Conservation (phyloP, 1,140 invertebrate genomes). For the Oryctes rhinoceros region DNA sequence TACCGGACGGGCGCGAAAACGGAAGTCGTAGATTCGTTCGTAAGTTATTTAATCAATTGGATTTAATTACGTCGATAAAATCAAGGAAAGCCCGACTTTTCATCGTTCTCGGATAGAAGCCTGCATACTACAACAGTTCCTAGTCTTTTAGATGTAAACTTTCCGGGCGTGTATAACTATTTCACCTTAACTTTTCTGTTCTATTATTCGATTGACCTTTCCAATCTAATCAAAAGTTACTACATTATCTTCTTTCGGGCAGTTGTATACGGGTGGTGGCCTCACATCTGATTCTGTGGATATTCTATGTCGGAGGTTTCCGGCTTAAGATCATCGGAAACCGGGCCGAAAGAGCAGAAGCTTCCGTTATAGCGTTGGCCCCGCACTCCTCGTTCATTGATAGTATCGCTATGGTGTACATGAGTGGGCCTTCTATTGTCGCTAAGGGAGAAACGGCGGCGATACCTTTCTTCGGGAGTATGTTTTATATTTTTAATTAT, state of each 20-base stretch:
- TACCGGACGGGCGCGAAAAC: too few species aligned
- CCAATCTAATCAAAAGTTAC: conserved; percentile 10
- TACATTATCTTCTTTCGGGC: conserved; percentile 14
- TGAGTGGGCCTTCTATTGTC: conserved; percentile 86
- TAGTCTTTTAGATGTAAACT: too few species aligned
- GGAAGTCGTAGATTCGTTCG: too few species aligned
- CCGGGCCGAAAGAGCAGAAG: conserved; percentile 66
- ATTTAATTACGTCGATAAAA: too few species aligned
- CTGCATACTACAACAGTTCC: too few species aligned
- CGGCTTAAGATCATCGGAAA: conserved; percentile 76
- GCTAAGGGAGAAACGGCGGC: conserved; percentile 82
- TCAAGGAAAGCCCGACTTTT: too few species aligned
- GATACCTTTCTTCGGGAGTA: conserved; percentile 90
- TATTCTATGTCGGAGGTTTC: conserved; percentile 84
- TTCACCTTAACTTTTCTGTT: not conserved
- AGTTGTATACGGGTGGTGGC: conserved; percentile 64
- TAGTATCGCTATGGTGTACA: conserved; percentile 80
- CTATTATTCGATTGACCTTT: not conserved
- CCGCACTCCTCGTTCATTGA: conserved; percentile 94
- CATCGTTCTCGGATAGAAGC: too few species aligned
- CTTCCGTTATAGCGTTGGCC: conserved; percentile 86
- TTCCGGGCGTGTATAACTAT: too few species aligned
- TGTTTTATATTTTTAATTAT: conserved; percentile 54
- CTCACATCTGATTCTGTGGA: conserved; percentile 72
- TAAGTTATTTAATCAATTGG: too few species aligned